Evolutionary conservation across 1,140 invertebrate genomes (phyloP), one percentile per base, ranked within the genome.

Genomic region (Polyergus mexicanus): DNA sequence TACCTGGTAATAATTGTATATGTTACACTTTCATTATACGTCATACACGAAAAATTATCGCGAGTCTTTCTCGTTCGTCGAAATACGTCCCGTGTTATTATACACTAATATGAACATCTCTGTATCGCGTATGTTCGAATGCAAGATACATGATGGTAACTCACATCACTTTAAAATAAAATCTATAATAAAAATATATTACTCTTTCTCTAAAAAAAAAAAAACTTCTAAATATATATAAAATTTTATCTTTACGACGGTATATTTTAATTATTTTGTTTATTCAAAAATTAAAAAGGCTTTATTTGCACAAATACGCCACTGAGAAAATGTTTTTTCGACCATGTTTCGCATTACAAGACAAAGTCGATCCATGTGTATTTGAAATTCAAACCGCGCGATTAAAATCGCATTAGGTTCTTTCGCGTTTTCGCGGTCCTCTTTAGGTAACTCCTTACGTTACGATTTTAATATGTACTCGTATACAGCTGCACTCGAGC

Each of bases 371-470:
- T 92, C 16, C 16, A 47, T 51, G 19, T 51, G 4, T 51, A 51
- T 51, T 51, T 94, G 91, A 94, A 94, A 93, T 95, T 94, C 93
- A 94, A 94, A 94, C 90, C 92, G 87, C 86, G 86, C 93, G 93
- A 94, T 94, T 94, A 95, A 95, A 94, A 93, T 94, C 92, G 77
- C 94, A 94, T 95, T 94, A 94, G 91, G 88, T 89, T 89, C 84
- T 90, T 84, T 86, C 88, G 84, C 66, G 62, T 69, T 41, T 71
- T 69, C 60, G 69, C 44, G 71, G 58, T 72, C 60, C 81, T 84
- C 74, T 16, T 66, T 62, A 62, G 10, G 51, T 54, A 44, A 58
- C 28, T 58, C 47, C 47, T 71, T 69, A 54, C 87, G 56, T 63
- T 16, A 68, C 44, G 60, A 32, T 47, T 60, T 68, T 68, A 41